Conservation (phyloP, 2,888 invertebrate species). For the Melanostoma scalare region DNA sequence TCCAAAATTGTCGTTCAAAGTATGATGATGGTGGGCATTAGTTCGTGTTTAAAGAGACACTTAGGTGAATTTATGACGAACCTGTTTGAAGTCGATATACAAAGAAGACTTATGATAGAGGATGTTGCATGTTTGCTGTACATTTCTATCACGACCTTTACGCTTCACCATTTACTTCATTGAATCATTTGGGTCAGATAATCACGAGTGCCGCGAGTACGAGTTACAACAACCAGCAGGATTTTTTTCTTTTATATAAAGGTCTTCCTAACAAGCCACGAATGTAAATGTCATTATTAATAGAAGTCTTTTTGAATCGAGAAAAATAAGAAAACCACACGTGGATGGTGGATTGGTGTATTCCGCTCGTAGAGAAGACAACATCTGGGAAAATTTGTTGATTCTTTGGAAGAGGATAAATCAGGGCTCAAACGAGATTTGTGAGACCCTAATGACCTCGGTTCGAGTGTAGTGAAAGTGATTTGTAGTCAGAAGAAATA, state of each 20-base stretch:
- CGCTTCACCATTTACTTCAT: not conserved
- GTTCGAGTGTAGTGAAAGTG: conserved; percentile 10
- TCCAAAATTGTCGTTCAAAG: conserved; percentile 26
- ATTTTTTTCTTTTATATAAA: not conserved
- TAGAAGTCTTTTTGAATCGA: conserved; percentile 46
- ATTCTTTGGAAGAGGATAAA: conserved; percentile 5
- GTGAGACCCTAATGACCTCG: conserved; percentile 24
- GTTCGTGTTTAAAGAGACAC: conserved; percentile 38
- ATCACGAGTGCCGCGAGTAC: conserved; percentile 15
- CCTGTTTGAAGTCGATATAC: conserved; percentile 13
- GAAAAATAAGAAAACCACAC: conserved; percentile 31
- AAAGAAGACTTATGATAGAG: conserved; percentile 9
- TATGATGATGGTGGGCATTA: conserved; percentile 42
- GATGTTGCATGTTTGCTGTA: conserved; percentile 30
- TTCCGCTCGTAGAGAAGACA: not conserved
- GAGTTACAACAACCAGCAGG: not conserved
- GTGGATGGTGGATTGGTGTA: conserved; percentile 1
- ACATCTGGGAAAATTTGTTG: not conserved
- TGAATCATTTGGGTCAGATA: conserved; percentile 20
- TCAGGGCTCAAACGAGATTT: conserved; percentile 16
- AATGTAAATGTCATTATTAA: conserved; percentile 52
- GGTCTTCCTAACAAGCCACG: conserved; percentile 19
- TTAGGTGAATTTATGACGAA: conserved; percentile 26
- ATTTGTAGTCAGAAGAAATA: not conserved
- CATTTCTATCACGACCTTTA: conserved; percentile 57